Base-by-base conservation (phyloP, 2,888 invertebrate genomes). In the Pterostichus niger region DNA sequence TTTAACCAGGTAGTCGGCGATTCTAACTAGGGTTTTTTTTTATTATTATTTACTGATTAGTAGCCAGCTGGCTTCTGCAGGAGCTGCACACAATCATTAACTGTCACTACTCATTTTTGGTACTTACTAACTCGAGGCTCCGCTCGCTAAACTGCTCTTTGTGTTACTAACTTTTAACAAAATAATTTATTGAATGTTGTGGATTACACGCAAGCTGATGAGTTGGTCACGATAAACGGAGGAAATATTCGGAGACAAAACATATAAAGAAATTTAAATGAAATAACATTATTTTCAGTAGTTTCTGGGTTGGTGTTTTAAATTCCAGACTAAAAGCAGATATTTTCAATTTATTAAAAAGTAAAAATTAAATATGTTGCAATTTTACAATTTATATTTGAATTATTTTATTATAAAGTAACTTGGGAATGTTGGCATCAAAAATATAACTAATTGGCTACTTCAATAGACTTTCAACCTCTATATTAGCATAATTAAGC, bases 91-190 rank as follows among this genome's bases (percentile, higher is more conserved):
- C 56, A n/a, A 13, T 71, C 68, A 71, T 71, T 35, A 71, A 40
- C 68, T 71, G 13, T 64, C 24, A 56, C 17, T 56, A 17, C 24
- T 56, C 56, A 56, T 56, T 13, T 56, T 71, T 17, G 64, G 86
- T 85, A 87, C 87, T 87, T 11, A 44, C 40, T 71, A 44, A 71
- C 68, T 44, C 44, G 13, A 35, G 13, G 68, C 68, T 71, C 68
- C 68, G 68, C 68, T 71, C 49, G 75, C 75, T 75, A 75, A 52
- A 13, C 52, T 75, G 75, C 75, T 75, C 49, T 75, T 31, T 75
- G 49, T 75, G 33, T 35, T 56, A 56, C 78, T 78, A 78, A 78
- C 15, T 24, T 56, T 24, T 71, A 71, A 71, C 40, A 7, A 9
- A 40, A 40, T 40, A 75, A 73, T 24, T 13, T 40, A 7, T 2